Evolutionary conservation across 1,140 invertebrate species (phyloP).

Genomic region (Delia radicum): DNA sequence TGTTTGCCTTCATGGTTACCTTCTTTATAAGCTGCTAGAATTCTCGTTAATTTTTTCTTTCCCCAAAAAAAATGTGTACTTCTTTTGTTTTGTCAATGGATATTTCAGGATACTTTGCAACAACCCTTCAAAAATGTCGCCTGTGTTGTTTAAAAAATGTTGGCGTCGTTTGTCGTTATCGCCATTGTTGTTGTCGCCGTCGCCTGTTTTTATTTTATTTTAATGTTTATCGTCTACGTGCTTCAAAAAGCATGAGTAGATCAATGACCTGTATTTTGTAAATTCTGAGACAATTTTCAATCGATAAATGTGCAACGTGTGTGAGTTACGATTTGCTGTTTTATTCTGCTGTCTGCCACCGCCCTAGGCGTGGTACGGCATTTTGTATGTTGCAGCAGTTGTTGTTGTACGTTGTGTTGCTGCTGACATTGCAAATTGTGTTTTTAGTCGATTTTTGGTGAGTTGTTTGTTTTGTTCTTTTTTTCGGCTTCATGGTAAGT

Average conservation of each 20-base stretch:
- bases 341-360: neutral
- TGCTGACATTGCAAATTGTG: neutral
- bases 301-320: constrained; percentile 1
- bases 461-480: neutral
- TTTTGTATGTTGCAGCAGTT: neutral
- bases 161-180: neutral
- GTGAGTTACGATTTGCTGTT: neutral
- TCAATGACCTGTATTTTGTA: neutral
- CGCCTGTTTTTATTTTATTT: too few species aligned
- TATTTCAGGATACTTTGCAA: neutral
- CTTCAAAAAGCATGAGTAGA: neutral
- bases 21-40: too few species aligned
- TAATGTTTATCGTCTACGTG: neutral
- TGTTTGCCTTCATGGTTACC: too few species aligned
- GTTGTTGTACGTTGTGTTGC: neutral
- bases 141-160: neutral
- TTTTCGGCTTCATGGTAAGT: neutral
- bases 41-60: too few species aligned
- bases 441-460: neutral
- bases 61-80: too few species aligned
- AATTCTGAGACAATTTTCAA: neutral
- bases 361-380: neutral
- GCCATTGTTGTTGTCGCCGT: neutral
- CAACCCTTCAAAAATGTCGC: neutral
- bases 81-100: neutral